A percentile compares a stretch with the other conserved stretches of the same genome.
Evolutionary conservation across 2,113 vertebrate species (phyloP).

Genomic region (Petrocephalus zakoni): DNA sequence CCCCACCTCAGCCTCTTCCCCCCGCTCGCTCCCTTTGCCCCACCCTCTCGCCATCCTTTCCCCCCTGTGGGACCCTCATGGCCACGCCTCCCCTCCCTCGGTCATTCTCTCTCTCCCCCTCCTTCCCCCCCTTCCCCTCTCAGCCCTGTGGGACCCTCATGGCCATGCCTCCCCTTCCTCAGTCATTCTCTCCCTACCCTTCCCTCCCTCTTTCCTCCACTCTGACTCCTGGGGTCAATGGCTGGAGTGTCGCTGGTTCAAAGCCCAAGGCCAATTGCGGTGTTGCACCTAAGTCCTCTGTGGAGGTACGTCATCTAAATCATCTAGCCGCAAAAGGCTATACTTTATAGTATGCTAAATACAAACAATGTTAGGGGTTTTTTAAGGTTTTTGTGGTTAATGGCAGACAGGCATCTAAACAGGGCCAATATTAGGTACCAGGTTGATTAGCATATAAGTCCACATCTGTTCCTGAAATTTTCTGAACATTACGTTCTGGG

Average conservation of each 20-base stretch:
- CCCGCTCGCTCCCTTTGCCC: background rate
- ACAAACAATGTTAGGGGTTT: background rate
- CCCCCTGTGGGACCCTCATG: background rate
- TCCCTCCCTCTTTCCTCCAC: conserved; percentile 27
- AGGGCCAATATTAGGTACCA: conserved; percentile 7
- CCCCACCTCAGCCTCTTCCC: background rate
- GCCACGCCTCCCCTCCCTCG: background rate
- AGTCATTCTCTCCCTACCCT: background rate
- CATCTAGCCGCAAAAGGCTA: background rate
- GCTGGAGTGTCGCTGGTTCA: conserved; percentile 17
- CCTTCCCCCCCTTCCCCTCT: background rate
- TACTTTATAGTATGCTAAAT: background rate
- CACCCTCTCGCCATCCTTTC: background rate
- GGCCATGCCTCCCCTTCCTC: background rate
- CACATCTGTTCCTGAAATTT: background rate
- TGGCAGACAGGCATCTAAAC: background rate
- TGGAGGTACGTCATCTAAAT: conserved; percentile 4
- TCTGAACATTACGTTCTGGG: background rate
- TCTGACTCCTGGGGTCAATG: background rate
- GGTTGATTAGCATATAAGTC: background rate
- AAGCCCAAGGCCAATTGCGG: background rate
- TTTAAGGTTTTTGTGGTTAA: background rate
- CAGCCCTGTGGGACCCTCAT: background rate
- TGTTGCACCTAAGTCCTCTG: background rate
- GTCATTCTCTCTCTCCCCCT: background rate